phyloP scores from a whole-genome alignment of 2,888 invertebrate genomes.

The Bembecia ichneumoniformis region DNA sequence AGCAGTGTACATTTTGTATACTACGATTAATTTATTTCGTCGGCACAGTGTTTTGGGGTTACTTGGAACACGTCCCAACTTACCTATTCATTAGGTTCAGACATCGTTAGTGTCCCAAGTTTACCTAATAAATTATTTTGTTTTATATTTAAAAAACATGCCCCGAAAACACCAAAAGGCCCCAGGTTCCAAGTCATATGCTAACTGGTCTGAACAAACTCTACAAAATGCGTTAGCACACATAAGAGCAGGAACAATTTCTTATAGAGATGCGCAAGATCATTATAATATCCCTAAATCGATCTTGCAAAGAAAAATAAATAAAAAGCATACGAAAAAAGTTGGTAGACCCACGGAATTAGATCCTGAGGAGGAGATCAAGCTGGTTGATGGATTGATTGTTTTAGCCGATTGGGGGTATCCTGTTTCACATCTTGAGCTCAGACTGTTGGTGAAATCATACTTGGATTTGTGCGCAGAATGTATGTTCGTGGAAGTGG shows the following conservation, averaged over 20 bases:
- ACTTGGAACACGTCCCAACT: not conserved
- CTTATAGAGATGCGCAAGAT: not conserved
- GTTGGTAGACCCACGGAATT: slow-evolving; percentile 1
- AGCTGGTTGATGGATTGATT: slow-evolving; percentile 1
- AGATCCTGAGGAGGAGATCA: not conserved
- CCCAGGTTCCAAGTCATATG: not conserved
- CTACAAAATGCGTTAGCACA: not conserved
- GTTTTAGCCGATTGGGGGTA: slow-evolving; percentile 1
- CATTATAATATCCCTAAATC: not conserved
- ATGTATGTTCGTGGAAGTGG: too few species aligned
- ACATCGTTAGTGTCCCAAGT: not conserved
- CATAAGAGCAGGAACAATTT: not conserved
- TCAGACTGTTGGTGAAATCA: not conserved
- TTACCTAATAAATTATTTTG: not conserved
- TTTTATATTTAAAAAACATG: not conserved
- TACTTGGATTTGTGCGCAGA: too few species aligned
- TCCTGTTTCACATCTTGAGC: not conserved
- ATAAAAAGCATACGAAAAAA: not conserved
- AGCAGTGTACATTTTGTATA: too few species aligned
- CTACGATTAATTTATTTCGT: not conserved
- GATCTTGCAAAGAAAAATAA: not conserved
- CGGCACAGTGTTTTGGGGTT: not conserved
- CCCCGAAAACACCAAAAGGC: not conserved
- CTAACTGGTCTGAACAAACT: not conserved
- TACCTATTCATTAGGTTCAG: not conserved